These are phyloP conservation scores for Cnemophilus loriae DNA, from an alignment of 2,113 vertebrate species.

Conservation along the genomic window DNA sequence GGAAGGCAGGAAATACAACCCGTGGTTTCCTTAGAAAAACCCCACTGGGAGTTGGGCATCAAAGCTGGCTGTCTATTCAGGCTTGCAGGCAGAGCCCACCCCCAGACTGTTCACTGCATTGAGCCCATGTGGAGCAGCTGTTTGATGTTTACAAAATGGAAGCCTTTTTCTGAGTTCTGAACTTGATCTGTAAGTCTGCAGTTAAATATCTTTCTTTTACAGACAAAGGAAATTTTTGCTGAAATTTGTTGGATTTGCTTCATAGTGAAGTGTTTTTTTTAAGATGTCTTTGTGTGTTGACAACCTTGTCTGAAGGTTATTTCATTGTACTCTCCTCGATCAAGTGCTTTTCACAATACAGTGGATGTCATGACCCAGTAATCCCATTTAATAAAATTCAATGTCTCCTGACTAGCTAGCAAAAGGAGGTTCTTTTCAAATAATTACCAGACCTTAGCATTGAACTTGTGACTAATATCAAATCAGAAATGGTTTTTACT, in stretches of 20 bases:
- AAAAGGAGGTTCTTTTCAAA: conserved; percentile 5
- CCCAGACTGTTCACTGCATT: neutral
- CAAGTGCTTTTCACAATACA: neutral
- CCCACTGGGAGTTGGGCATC: neutral
- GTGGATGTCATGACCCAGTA: conserved; percentile 7
- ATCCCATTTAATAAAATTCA: conserved; percentile 30
- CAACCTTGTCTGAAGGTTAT: conserved; percentile 49
- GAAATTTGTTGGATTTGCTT: neutral
- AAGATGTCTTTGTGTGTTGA: neutral
- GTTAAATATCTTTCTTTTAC: neutral
- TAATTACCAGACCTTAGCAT: conserved; percentile 31
- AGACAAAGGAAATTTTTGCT: neutral
- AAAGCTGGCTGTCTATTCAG: neutral
- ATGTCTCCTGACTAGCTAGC: neutral
- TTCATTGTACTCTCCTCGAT: neutral
- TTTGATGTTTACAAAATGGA: neutral
- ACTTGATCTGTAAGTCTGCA: neutral
- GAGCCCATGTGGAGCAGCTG: neutral
- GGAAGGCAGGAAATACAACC: neutral
- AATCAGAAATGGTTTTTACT: conserved; percentile 25
- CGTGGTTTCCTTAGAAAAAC: neutral
- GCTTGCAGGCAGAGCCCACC: neutral
- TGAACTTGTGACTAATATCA: conserved; percentile 29
- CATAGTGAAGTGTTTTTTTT: neutral
- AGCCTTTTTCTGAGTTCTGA: neutral